Percentiles rank a stretch among this genome's conserved stretches.
Evolutionary conservation across 2,888 invertebrate genomes (phyloP).

Genomic region (Nymphalis polychloros): DNA sequence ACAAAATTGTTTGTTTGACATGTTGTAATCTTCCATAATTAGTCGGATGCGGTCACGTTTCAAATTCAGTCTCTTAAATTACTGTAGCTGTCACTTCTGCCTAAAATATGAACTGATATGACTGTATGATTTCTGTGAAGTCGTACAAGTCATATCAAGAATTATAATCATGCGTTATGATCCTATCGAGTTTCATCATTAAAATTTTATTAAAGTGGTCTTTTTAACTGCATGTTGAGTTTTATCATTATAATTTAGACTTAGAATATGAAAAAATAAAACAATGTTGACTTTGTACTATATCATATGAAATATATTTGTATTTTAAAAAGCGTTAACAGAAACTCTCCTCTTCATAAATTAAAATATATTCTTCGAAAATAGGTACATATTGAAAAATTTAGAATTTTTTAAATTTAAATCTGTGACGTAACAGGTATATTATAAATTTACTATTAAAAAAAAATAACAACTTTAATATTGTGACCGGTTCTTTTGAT

Average conservation of each 20-base stretch:
- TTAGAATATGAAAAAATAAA: too few relatives aligned
- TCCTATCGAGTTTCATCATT: conserved; percentile 48
- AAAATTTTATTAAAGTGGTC: conserved; percentile 34
- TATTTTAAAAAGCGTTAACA: too few relatives aligned
- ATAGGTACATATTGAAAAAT: neutral
- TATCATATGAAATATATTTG: neutral
- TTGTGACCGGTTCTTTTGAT: conserved; percentile 30
- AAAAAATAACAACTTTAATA: conserved; percentile 18
- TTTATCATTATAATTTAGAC: neutral
- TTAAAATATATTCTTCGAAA: neutral
- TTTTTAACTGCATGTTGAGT: conserved; percentile 6
- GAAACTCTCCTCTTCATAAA: neutral
- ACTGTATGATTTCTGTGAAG: conserved; percentile 35
- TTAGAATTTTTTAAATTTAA: neutral
- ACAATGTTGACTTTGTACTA: too few relatives aligned
- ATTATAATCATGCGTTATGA: conserved; percentile 34
- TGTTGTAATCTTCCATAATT: conserved; percentile 12
- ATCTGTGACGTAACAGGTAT: conserved; percentile 7
- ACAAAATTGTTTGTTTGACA: conserved; percentile 1
- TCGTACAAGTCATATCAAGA: conserved; percentile 28
- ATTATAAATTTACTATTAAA: neutral
- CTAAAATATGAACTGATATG: conserved; percentile 28
- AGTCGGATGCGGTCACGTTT: neutral
- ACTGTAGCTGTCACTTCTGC: conserved; percentile 19
- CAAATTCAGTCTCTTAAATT: neutral